Evolutionary conservation across 2,113 vertebrate genomes (phyloP).

Genomic region (Myiagra hebetior): DNA sequence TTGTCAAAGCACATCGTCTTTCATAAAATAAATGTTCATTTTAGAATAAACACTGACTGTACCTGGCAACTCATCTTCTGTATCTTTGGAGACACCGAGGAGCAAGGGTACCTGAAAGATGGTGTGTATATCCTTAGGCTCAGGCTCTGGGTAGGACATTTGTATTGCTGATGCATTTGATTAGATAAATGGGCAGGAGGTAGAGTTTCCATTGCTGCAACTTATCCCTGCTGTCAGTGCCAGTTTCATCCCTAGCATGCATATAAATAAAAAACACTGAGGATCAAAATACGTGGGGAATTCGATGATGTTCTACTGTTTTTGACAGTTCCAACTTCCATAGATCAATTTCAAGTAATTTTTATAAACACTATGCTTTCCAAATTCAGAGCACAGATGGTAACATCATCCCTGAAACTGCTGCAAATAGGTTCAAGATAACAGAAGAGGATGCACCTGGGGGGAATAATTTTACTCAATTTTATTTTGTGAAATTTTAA

Average conservation of each 20-base stretch:
- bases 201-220: neutral
- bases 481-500: constrained; percentile 6
- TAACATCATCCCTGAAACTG: neutral
- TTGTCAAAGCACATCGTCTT: neutral
- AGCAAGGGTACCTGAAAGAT: neutral
- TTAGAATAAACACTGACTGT: neutral
- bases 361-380: neutral
- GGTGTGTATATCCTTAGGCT: neutral
- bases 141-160: neutral
- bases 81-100: neutral
- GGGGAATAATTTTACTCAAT: neutral
- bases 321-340: neutral
- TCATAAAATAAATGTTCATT: neutral
- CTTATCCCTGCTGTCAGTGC: neutral
- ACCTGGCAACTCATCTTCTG: neutral
- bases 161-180: neutral
- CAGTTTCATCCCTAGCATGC: neutral
- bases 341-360: neutral
- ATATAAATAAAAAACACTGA: neutral
- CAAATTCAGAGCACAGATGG: neutral
- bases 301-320: neutral
- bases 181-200: neutral
- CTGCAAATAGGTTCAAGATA: neutral
- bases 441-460: neutral
- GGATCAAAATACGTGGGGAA: neutral